Evolutionary conservation across 2,113 vertebrate species (phyloP).

Genomic region (Merops nubicus): DNA sequence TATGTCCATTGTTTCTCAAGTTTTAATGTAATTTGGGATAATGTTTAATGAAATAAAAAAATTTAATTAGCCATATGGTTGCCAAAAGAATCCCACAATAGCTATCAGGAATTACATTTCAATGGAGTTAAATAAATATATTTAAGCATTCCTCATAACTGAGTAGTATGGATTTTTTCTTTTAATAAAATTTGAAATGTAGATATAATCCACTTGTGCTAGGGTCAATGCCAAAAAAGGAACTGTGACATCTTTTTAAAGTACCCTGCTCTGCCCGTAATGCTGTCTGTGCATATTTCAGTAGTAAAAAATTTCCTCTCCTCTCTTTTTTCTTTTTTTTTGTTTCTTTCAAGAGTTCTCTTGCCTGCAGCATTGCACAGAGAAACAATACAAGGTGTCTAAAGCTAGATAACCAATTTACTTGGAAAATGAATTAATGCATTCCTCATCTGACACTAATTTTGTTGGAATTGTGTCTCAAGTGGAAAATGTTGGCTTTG

Average conservation of each 20-base stretch:
- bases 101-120: slow-evolving; percentile 11
- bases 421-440: slow-evolving; percentile 62
- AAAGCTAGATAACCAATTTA: slow-evolving; percentile 66
- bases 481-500: slow-evolving; percentile 65
- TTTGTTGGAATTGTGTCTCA: slow-evolving; percentile 70
- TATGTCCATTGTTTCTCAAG: background rate
- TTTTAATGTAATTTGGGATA: background rate
- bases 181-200: slow-evolving; percentile 52
- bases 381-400: slow-evolving; percentile 52
- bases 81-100: background rate
- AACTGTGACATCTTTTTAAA: slow-evolving; percentile 24
- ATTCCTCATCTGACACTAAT: slow-evolving; percentile 57
- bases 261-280: background rate
- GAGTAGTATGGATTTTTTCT: slow-evolving; percentile 13
- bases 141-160: slow-evolving; percentile 20
- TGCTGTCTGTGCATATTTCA: slow-evolving; percentile 13
- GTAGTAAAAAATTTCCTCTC: background rate
- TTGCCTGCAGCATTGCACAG: slow-evolving; percentile 8
- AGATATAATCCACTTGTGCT: slow-evolving; percentile 17
- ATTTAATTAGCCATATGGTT: background rate
- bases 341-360: background rate
- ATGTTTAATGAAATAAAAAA: background rate
- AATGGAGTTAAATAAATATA: slow-evolving; percentile 40
- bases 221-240: background rate
- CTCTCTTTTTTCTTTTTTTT: background rate